Conservation (phyloP, 2,888 invertebrate genomes). For the Podabrus alpinus region DNA sequence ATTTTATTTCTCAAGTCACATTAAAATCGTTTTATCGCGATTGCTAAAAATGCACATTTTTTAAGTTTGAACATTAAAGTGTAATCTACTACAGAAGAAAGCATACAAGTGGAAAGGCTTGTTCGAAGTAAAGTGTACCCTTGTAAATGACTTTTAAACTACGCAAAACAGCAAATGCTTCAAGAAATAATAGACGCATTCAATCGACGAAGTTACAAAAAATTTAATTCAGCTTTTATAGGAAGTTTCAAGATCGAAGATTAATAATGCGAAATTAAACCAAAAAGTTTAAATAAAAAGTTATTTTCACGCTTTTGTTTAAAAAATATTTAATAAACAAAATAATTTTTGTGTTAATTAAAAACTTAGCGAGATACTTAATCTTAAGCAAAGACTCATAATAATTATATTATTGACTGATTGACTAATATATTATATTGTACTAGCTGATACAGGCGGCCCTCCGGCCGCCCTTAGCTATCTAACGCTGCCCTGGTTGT, state of each 20-base stretch:
- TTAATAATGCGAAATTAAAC: not conserved
- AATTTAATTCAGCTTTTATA: not conserved
- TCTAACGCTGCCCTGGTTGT: too few relatives aligned
- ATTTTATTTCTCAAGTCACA: not conserved
- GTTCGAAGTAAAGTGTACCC: constrained; percentile 13
- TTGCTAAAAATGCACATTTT: not conserved
- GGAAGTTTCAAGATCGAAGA: not conserved
- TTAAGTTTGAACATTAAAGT: constrained; percentile 7
- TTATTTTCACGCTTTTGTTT: not conserved
- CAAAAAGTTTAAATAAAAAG: not conserved
- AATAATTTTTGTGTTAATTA: too few relatives aligned
- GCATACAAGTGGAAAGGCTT: constrained; percentile 8
- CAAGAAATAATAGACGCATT: constrained; percentile 1
- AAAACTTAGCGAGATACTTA: too few relatives aligned
- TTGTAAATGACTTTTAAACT: constrained; percentile 19
- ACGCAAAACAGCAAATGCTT: not conserved
- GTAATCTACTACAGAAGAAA: constrained; percentile 12
- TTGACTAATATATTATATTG: too few relatives aligned
- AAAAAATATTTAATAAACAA: not conserved
- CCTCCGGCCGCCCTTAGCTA: too few relatives aligned
- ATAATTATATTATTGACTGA: too few relatives aligned
- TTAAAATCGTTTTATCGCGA: not conserved
- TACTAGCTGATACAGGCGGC: too few relatives aligned
- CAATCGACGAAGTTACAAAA: not conserved
- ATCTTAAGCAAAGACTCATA: too few relatives aligned